phyloP scores from a whole-genome alignment of 2,113 vertebrate species.

The Azemiops feae region DNA sequence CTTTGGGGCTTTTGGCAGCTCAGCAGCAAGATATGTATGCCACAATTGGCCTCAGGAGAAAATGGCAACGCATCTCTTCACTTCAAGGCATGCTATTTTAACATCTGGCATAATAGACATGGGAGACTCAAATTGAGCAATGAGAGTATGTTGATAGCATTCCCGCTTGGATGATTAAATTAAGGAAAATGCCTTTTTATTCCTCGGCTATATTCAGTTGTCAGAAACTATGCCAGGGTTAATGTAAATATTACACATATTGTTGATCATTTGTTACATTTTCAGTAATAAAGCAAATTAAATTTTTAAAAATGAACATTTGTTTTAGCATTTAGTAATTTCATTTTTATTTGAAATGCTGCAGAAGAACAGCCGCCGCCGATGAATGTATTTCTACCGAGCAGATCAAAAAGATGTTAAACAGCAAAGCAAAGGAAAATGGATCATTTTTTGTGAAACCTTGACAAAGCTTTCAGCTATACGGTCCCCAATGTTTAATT shows the following conservation, averaged over 20 bases:
- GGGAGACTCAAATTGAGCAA: background rate
- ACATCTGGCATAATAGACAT: conserved; percentile 23
- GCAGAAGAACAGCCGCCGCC: background rate
- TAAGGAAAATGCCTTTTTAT: conserved; percentile 22
- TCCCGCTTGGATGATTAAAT: conserved; percentile 17
- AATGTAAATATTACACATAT: conserved; percentile 15
- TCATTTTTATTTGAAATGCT: background rate
- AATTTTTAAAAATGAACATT: background rate
- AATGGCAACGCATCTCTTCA: background rate
- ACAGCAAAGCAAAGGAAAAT: conserved; percentile 28
- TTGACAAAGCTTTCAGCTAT: conserved; percentile 17
- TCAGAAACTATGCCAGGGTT: background rate
- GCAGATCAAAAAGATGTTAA: conserved; percentile 23
- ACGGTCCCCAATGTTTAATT: conserved; percentile 4
- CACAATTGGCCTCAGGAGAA: conserved; percentile 23
- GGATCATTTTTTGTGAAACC: conserved; percentile 38
- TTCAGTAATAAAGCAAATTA: background rate
- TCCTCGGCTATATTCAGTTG: conserved; percentile 20
- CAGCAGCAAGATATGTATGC: conserved; percentile 1
- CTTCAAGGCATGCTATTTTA: conserved; percentile 10
- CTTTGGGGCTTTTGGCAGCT: background rate
- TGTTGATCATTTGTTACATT: background rate
- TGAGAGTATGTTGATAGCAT: conserved; percentile 5
- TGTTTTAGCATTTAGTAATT: background rate
- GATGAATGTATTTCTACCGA: conserved; percentile 8